Evolutionary conservation across 2,888 invertebrate genomes (phyloP), one percentile per base, ranked within the genome.

Genomic region (Boloria selene): DNA sequence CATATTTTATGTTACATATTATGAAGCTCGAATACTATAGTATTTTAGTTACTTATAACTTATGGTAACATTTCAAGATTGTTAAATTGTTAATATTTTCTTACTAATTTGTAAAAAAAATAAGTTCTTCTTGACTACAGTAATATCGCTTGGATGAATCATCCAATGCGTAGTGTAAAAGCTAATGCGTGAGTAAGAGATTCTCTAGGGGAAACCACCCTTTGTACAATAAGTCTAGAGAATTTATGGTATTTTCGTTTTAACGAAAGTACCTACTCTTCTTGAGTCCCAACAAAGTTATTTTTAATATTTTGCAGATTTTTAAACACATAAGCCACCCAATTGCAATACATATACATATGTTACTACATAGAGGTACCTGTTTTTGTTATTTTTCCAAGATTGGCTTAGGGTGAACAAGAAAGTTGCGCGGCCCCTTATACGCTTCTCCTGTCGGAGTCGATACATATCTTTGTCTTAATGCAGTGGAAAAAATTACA

Each of bases 391-490:
- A 69, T 73, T 77, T 75, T 79, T 77, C 79, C 77, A 70, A 74
- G 78, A 79, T 77, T 73, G 72, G 73, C 56, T 71, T 77, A 72
- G 77, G 78, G 76, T 75, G 76, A 77, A 71, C 64, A 64, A 69
- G 69, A 70, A 50, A 31, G 59, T 50, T 50, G 49, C 50, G 70
- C 73, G 74, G 69, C 74, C 75, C 76, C 75, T 72, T 70, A 71
- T 72, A 70, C 74, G 70, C 73, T 74, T 73, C 73, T 68, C 71
- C 66, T 73, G 76, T 78, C 78, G 77, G 72, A 72, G 72, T 74
- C 72, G 72, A 69, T 68, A 70, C 50, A 54, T 54, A 61, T 72
- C 72, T 64, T 68, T 67, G 60, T 60, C 51, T 63, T 60, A 70
- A 68, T 69, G 71, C 61, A 69, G 65, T 52, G 44, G 66, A 65